Percentiles rank a stretch among this genome's conserved stretches.
phyloP scores from a whole-genome alignment of 2,888 invertebrate species.

The Eupithecia insigniata region DNA sequence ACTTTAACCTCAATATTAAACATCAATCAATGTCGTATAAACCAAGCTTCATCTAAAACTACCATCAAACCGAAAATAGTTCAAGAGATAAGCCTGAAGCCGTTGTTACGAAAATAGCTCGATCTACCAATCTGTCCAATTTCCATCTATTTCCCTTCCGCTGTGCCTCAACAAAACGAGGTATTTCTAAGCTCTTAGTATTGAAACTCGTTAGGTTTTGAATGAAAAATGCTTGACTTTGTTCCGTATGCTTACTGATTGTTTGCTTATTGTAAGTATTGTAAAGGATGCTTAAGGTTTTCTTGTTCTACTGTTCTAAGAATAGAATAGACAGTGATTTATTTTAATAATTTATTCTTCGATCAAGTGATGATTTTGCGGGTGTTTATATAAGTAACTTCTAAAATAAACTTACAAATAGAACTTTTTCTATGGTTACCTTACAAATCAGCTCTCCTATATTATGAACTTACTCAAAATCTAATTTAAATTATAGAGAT shows the following conservation, averaged over 20 bases:
- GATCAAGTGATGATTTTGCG: background rate
- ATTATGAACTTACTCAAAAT: too few relatives aligned
- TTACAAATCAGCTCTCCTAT: too few relatives aligned
- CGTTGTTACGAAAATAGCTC: constrained; percentile 35
- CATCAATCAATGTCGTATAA: background rate
- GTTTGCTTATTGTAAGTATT: background rate
- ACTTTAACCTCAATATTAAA: background rate
- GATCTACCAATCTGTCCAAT: constrained; percentile 36
- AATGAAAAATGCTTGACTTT: constrained; percentile 25
- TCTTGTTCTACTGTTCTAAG: background rate
- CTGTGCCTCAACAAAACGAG: constrained; percentile 27
- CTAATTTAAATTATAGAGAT: too few relatives aligned
- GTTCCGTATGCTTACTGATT: constrained; percentile 4
- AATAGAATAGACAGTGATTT: background rate
- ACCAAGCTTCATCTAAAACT: background rate
- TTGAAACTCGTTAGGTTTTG: constrained; percentile 27
- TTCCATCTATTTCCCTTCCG: constrained; percentile 38
- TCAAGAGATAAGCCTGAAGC: constrained; percentile 19
- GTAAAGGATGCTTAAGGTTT: background rate
- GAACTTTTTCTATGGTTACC: too few relatives aligned
- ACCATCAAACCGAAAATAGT: constrained; percentile 21
- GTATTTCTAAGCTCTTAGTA: constrained; percentile 23
- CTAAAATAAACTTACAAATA: too few relatives aligned
- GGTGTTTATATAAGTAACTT: too few relatives aligned
- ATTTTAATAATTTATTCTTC: background rate